Evolutionary conservation across 1,140 invertebrate species (phyloP), one percentile per base, ranked within the genome.

Genomic region (Acromyrmex echinatior): DNA sequence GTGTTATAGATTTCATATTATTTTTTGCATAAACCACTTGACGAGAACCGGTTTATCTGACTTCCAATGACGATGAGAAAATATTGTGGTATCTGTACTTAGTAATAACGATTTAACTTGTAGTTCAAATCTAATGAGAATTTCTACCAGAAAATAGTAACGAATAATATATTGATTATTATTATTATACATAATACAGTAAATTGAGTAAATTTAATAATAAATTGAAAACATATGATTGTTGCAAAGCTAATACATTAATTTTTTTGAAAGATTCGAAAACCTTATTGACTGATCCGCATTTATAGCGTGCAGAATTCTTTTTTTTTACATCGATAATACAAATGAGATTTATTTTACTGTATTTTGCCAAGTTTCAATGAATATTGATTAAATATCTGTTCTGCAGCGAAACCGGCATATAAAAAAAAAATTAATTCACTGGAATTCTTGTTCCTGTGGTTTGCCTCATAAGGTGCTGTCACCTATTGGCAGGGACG

Each of bases 401-500:
- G 7, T 71, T 45, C 5, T 58, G 12, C 7, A 10, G 14, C 10
- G 14, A 21, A 70, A 25, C 53, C 31, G 45, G 6, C 5, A 12
- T 51, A 21, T 74, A 35, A 45, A 45, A 21, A 45, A 21, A 68
- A 45, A 68, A 21, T 45, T 68, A 74, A 16, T 60, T 74, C 12
- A 49, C n/a, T 62, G n/a, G n/a, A 76, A 14, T 35, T 51, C 39
- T 49, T 35, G 63, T 39, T 49, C 56, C 21, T 51, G 35, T 10
- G 80, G 68, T 51, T 84, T 63, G 56, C 31, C 56, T 84, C 58
- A 74, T 63, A 63, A 60, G 39, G 80, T 84, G 80, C 80, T 84
- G 80, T 84, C 80, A 84, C 49, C 80, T 84, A 51, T 84, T 84
- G 70, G 56, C 80, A 74, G 56, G 5, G 53, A 28, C 28, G 25